Evolutionary conservation across 2,888 invertebrate genomes (phyloP), one percentile per base, ranked within the genome.

Genomic region (Hoplodrina blanda): DNA sequence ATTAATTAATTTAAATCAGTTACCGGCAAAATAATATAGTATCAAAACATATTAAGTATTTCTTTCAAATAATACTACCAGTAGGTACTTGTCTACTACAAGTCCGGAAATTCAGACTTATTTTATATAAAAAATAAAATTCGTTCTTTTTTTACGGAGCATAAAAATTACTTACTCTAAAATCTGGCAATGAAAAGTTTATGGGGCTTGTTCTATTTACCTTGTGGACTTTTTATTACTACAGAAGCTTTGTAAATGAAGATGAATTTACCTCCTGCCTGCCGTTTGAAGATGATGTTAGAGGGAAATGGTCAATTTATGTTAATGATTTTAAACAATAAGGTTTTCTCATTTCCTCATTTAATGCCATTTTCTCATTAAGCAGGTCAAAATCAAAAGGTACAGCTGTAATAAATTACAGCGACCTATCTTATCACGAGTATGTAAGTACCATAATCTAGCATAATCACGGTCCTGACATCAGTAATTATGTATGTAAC

Each of bases 171-270:
- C 50, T 50, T 65, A 75, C 68, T 46, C 53, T 52, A 46, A 37
- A 75, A 74, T 72, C 74, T 73, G 57, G 25, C 25, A 54, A 74
- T 74, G 57, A 76, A 74, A 69, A 62, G 11, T 74, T 74, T 76
- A 74, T 69, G 62, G 17, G 20, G 33, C 37, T 60, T 55, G 19
- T 68, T 25, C 41, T 62, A 76, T 69, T 74, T 62, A 69, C 69
- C 57, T 62, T 44, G 57, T n/a, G 62, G 61, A 60, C 19, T 37
- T 76, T 73, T 73, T 73, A 68, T 65, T 44, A 73, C 68, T 30
- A 68, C 50, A 37, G 50, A 19, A 68, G 69, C 69, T 75, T 75
- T 67, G 17, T 59, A 60, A 67, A 75, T 66, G 49, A 73, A 44
- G 59, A 67, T 55, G 49, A 75, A 60, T 59, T 33, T 50, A 59